Percentiles rank a stretch among this genome's conserved stretches.
Conservation (phyloP, 2,888 invertebrate species). For the Aspidiotus destructor region DNA sequence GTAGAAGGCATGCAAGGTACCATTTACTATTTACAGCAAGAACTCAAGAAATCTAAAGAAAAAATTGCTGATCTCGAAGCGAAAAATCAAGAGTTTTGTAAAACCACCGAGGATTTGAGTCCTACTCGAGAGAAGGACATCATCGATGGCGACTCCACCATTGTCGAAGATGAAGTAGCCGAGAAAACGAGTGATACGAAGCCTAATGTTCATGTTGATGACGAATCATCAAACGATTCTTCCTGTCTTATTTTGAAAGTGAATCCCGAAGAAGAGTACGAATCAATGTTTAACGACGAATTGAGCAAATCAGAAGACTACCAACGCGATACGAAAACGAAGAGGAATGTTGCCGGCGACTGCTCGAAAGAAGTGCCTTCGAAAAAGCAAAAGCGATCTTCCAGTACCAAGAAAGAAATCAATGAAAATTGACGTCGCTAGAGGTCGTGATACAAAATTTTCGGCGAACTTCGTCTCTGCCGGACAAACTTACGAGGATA, state of each 20-base stretch:
- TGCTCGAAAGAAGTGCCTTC: constrained; percentile 10
- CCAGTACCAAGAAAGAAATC: too few relatives aligned
- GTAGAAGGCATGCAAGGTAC: constrained; percentile 98
- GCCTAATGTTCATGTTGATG: constrained; percentile 22
- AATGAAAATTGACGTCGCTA: too few relatives aligned
- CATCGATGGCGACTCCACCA: neutral
- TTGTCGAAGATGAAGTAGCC: neutral
- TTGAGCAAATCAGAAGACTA: constrained; percentile 38
- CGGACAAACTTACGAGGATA: too few relatives aligned
- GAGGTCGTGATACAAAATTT: too few relatives aligned
- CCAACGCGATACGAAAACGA: constrained; percentile 14
- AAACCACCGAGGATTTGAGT: constrained; percentile 16
- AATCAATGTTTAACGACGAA: constrained; percentile 39
- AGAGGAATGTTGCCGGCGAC: constrained; percentile 7
- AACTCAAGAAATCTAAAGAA: constrained; percentile 73
- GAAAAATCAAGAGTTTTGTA: constrained; percentile 19
- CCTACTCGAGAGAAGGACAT: constrained; percentile 8
- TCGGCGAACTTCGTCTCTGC: too few relatives aligned
- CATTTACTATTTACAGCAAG: constrained; percentile 85
- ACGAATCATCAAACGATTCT: constrained; percentile 44
- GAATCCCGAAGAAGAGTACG: constrained; percentile 42
- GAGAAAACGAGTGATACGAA: neutral
- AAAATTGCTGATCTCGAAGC: constrained; percentile 44
- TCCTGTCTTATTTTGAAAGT: constrained; percentile 44
- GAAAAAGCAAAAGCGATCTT: constrained; percentile 17